Evolutionary conservation across 2,888 invertebrate species (phyloP), one percentile per base, ranked within the genome.

Genomic region (Napeogenes inachia): DNA sequence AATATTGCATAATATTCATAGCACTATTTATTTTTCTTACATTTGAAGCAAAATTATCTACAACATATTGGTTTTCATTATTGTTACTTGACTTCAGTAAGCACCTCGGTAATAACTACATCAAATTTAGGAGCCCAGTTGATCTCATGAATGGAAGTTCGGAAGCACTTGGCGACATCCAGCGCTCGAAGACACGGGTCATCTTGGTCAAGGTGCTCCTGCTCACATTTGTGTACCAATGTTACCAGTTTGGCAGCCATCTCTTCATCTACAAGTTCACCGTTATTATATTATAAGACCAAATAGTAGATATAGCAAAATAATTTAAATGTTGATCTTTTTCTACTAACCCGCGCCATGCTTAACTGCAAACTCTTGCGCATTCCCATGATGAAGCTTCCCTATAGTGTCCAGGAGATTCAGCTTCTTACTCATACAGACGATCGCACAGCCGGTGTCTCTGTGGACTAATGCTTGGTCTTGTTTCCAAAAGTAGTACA

Each of bases 401-500:
- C 81, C 74, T 0, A 79, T 77, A n/a, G 73, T 71, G 42, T 86
- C 83, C 0, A 85, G 59, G 12, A 87, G 71, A 33, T 85, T 79
- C 46, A 87, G 71, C 68, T 87, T 87, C 4, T 72, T 68, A 13
- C 85, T 78, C 60, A 88, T 71, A 59, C 88, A 87, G 54, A 80
- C 68, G 46, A 88, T 79, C 42, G 83, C 83, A 46, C 88, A 88
- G 30, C 88, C 88, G 0, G 80, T 80, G 45, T 84, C 84, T 0
- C 85, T 72, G 63, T 76, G 74, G 12, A 84, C 66, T 0, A 78
- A 70, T 0, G 74, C 68, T 45, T 79, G 81, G 45, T 86, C 81
- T 62, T 81, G 71, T 66, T 83, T 85, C 87, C 87, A 87, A 68
- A 76, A 85, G 68, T 82, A 78, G 68, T 81, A 85, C 42, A 87